Evolutionary conservation across 2,888 invertebrate genomes (phyloP), one percentile per base, ranked within the genome.

Genomic region (Scrobipalpa atriplicella): DNA sequence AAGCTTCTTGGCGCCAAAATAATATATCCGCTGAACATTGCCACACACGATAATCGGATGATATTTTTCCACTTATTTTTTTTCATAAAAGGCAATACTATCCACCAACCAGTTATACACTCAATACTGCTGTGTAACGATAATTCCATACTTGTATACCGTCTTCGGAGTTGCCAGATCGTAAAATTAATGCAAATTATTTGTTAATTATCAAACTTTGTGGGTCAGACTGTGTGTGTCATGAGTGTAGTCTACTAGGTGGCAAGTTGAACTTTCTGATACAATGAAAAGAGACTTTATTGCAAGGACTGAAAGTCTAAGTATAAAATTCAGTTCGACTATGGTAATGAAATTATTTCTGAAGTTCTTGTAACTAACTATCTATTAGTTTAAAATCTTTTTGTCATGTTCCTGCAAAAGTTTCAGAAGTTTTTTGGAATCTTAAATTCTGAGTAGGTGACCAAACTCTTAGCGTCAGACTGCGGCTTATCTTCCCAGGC

Each of bases 121-220:
- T 64, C 60, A 69, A 69, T 65, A 71, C 67, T 54, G 21, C 62
- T 61, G 38, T 51, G 58, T 69, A 71, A 70, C 69, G 69, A 67
- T 67, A 64, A 64, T 67, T 58, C 62, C 29, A 64, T 65, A 29
- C 47, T 58, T 29, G 38, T n/a, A 58, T 58, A 38, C 21, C 54
- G 63, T 64, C 67, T 39, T 21, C 41, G 36, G 29, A 56, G 19
- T 67, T 62, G 64, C 60, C 43, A 62, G 62, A 52, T 69, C 64
- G 67, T 71, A 68, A 72, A 68, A 63, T 71, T 71, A 69, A 74
- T 74, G 74, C 70, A 76, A 73, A 72, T 73, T 70, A 72, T 72
- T 69, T 69, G 71, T 71, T 74, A 74, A 73, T 76, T 70, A 69
- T 69, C 60, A 67, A 68, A 70, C 43, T 71, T 72, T 71, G 65